A percentile compares a stretch with the other conserved stretches of the same genome.
Conservation (phyloP, 2,113 vertebrate species). For the Corapipo altera region DNA sequence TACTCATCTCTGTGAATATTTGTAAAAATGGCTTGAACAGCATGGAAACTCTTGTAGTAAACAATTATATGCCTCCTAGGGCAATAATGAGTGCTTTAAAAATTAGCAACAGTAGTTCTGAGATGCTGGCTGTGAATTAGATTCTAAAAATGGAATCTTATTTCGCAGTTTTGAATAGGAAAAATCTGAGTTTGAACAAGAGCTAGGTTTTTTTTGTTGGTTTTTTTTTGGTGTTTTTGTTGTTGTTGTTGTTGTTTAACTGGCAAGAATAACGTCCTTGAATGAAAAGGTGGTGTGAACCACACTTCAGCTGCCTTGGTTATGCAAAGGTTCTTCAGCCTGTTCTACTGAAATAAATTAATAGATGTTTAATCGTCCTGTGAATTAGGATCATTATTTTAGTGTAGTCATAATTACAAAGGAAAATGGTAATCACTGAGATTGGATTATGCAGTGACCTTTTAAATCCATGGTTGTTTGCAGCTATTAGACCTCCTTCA, state of each 20-base stretch:
- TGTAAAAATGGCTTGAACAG: neutral
- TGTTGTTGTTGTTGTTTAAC: neutral
- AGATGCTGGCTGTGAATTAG: neutral
- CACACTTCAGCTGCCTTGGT: neutral
- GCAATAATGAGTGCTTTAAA: neutral
- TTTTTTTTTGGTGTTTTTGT: too few species aligned
- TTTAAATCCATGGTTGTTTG: neutral
- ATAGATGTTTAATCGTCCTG: neutral
- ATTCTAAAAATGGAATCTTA: neutral
- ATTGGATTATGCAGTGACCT: constrained; percentile 38
- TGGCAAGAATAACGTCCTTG: neutral
- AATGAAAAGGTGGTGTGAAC: neutral
- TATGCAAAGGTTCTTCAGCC: neutral
- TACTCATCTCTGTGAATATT: neutral
- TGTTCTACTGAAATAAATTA: neutral
- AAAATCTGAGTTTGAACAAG: neutral
- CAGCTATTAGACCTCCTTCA: neutral
- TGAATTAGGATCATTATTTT: constrained; percentile 39
- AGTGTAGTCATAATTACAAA: neutral
- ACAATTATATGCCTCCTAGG: neutral
- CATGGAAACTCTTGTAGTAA: neutral
- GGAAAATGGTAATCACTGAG: constrained; percentile 18
- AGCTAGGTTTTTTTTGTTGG: neutral
- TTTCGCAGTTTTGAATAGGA: neutral
- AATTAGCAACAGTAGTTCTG: neutral